Percentiles rank a stretch among this genome's conserved stretches.
These are phyloP conservation scores for Teleogryllus oceanicus DNA, from an alignment of 2,888 invertebrate genomes.

Conservation along the genomic window DNA sequence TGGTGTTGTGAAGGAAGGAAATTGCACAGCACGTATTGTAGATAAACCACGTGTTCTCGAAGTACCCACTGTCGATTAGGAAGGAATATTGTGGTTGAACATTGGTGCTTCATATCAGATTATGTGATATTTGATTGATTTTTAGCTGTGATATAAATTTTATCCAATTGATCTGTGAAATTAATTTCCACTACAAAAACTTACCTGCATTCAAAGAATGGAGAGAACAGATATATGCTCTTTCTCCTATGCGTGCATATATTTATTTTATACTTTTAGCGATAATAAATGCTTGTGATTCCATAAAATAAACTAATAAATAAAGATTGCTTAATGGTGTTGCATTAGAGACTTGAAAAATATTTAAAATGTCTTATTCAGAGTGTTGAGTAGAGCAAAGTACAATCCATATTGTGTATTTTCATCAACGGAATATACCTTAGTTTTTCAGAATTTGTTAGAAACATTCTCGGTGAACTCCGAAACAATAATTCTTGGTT, in stretches of 20 bases:
- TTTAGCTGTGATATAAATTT: not conserved
- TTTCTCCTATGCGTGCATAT: not conserved
- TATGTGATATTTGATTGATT: not conserved
- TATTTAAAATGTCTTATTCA: too few species aligned
- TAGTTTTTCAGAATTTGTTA: too few species aligned
- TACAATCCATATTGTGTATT: too few species aligned
- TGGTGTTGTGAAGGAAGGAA: slow-evolving; percentile 92
- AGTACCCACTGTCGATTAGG: slow-evolving; percentile 79
- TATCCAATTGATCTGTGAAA: not conserved
- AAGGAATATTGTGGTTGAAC: slow-evolving; percentile 50
- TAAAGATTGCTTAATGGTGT: too few species aligned
- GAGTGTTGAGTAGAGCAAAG: too few species aligned
- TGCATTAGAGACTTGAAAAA: too few species aligned
- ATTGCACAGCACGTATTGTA: slow-evolving; percentile 86
- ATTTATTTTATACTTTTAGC: not conserved
- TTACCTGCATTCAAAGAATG: slow-evolving; percentile 22
- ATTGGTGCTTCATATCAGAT: not conserved
- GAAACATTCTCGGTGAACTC: too few species aligned
- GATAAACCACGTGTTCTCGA: slow-evolving; percentile 94
- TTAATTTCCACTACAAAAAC: not conserved
- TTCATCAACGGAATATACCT: too few species aligned
- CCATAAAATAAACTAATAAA: not conserved
- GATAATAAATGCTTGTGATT: not conserved
- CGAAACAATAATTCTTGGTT: too few species aligned
- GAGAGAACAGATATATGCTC: slow-evolving; percentile 11